Percentiles rank a stretch among this genome's conserved stretches.
Evolutionary conservation across 2,888 invertebrate species (phyloP).

Genomic region (Griposia aprilina): DNA sequence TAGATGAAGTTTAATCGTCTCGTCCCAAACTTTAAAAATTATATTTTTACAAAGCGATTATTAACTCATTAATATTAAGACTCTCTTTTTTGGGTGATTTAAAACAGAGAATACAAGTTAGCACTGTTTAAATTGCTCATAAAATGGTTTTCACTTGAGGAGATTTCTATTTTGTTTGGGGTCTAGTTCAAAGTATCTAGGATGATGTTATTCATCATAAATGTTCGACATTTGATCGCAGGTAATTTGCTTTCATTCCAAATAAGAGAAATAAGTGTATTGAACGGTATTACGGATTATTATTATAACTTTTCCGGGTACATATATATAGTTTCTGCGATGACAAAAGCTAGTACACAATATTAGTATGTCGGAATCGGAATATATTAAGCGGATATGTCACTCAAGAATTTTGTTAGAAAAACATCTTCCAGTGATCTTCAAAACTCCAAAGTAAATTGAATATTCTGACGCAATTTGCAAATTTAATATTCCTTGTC

Average conservation of each 20-base stretch:
- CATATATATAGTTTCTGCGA: not conserved
- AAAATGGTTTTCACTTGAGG: constrained; percentile 15
- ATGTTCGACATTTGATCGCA: not conserved
- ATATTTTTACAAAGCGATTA: constrained; percentile 48
- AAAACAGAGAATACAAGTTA: constrained; percentile 29
- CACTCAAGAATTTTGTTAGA: constrained; percentile 48
- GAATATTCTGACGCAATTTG: constrained; percentile 72
- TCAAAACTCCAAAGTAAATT: constrained; percentile 70
- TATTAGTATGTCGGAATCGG: not conserved
- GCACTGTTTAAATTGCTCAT: constrained; percentile 28
- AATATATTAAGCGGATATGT: constrained; percentile 3
- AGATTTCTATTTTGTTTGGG: constrained; percentile 7
- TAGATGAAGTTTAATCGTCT: too few species aligned
- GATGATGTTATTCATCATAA: constrained; percentile 5
- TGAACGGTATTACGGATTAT: constrained; percentile 1
- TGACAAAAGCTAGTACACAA: not conserved
- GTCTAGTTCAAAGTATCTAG: not conserved
- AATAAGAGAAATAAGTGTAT: constrained; percentile 1
- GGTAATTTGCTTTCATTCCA: not conserved
- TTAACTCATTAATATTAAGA: constrained; percentile 32
- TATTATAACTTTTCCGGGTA: not conserved
- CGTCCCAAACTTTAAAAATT: constrained; percentile 46
- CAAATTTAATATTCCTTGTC: constrained; percentile 73
- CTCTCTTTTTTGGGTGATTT: constrained; percentile 37
- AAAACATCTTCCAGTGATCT: constrained; percentile 65